Percentiles rank a stretch among this genome's conserved stretches.
Conservation (phyloP, 2,113 vertebrate genomes). For the Scolopax mira region DNA sequence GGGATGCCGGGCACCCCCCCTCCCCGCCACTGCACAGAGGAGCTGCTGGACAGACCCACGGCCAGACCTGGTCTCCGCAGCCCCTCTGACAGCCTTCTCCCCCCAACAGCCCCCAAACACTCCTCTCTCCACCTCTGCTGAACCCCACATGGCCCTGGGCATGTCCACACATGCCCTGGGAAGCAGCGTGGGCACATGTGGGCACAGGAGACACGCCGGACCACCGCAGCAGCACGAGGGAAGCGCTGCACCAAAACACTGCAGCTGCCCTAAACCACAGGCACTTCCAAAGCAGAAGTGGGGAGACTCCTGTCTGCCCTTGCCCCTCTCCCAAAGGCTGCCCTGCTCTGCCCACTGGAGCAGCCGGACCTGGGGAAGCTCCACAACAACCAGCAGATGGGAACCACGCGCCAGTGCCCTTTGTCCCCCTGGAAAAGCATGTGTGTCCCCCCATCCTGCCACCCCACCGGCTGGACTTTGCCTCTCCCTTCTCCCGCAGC, state of each 20-base stretch:
- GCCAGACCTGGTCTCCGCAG: not conserved
- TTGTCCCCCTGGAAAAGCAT: not conserved
- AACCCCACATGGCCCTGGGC: not conserved
- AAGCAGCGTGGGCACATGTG: fast-evolving
- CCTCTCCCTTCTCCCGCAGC: not conserved
- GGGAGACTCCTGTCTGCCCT: not conserved
- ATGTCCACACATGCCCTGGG: not conserved
- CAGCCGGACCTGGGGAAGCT: not conserved
- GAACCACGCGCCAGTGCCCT: fast-evolving
- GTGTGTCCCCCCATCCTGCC: not conserved
- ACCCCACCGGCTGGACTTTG: not conserved
- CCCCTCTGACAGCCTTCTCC: not conserved
- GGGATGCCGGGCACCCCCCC: fast-evolving
- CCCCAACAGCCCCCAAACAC: not conserved
- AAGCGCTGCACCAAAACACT: not conserved
- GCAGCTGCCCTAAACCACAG: not conserved
- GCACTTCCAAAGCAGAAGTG: not conserved
- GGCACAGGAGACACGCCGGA: not conserved
- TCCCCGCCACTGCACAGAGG: fast-evolving
- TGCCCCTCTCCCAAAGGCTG: not conserved
- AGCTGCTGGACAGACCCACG: fast-evolving
- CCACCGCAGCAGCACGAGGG: not conserved
- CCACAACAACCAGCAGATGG: fast-evolving
- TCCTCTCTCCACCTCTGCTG: not conserved
- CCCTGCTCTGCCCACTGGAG: not conserved